Base-by-base conservation (phyloP, 2,888 invertebrate genomes). In the Drosophila parthenogenetica region DNA sequence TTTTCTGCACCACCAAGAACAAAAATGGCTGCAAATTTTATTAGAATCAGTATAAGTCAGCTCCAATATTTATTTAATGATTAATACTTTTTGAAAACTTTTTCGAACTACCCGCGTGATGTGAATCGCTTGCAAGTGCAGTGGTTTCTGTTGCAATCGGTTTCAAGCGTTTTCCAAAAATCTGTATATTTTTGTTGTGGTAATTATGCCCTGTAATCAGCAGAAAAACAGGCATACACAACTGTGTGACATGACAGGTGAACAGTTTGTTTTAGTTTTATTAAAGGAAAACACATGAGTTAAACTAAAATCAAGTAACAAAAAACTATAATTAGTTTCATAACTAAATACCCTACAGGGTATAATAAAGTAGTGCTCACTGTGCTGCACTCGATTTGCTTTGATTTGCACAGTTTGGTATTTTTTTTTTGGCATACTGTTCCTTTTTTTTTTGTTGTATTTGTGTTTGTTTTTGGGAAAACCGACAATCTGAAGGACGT, bases 401-500 rank as follows among this genome's bases (percentile, higher is more conserved):
- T 25, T 53, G 55, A 3, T 50, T 48, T 35, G 29, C 2, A 5
- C 4, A 22, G 40, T 16, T 19, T 10, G 29, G 29, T 2, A 0
- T n/a, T 45, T 64, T 45, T 29, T 8, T 17, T 45, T 29, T 8
- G n/a, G 2, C 35, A 35, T 29, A 29, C 13, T n/a, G 13, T n/a
- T 11, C 11, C 11, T 22, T 29, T n/a, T 50, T 49, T 45, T 29
- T 32, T 29, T 37, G 25, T 29, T 29, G 29, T 29, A 2, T 5
- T 29, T 29, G 29, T 29, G 8, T 64, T 68, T 60, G 37, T 55
- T 68, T 66, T 66, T 35, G 35, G 62, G 37, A 29, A 58, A 43
- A 43, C 65, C 54, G 60, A 67, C 65, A 62, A 78, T 73, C 53
- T 72, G 66, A 78, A 79, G 78, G 77, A 78, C 79, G 63, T 25